phyloP scores from a whole-genome alignment of 2,888 invertebrate species.

The Ligdia adustata region DNA sequence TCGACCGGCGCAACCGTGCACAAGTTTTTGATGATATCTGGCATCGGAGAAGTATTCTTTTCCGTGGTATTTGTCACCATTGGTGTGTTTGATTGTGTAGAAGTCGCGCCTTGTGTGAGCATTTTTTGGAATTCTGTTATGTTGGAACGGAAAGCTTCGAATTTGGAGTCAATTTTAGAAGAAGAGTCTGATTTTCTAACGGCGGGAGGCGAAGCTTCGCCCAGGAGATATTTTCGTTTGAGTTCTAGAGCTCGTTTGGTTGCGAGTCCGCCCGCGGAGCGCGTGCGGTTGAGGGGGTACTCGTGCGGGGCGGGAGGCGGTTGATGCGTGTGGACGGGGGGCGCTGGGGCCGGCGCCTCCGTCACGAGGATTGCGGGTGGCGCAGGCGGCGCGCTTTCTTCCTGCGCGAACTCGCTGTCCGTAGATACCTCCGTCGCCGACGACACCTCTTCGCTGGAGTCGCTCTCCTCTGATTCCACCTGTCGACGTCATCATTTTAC shows the following conservation, averaged over 20 bases:
- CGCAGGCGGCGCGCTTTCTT: slow-evolving; percentile 86
- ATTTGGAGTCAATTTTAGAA: slow-evolving; percentile 92
- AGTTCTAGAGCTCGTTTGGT: slow-evolving; percentile 94
- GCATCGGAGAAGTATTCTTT: slow-evolving; percentile 82
- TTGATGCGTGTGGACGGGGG: slow-evolving; percentile 89
- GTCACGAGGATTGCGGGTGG: slow-evolving; percentile 79
- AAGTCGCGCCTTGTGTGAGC: slow-evolving; percentile 88
- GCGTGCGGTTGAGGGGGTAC: slow-evolving; percentile 91
- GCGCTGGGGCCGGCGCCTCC: slow-evolving; percentile 86
- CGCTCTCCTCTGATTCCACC: slow-evolving; percentile 83
- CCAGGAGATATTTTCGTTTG: slow-evolving; percentile 92
- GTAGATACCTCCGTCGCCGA: slow-evolving; percentile 96
- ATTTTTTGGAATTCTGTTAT: slow-evolving; percentile 95
- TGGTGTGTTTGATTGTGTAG: slow-evolving; percentile 44
- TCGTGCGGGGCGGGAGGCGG: slow-evolving; percentile 86
- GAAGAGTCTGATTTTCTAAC: slow-evolving; percentile 93
- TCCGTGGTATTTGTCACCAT: slow-evolving; percentile 62
- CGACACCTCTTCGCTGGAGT: slow-evolving; percentile 89
- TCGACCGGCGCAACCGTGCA: slow-evolving; percentile 68
- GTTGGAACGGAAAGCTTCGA: slow-evolving; percentile 92
- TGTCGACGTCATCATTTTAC: slow-evolving; percentile 34
- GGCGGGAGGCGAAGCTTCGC: slow-evolving; percentile 87
- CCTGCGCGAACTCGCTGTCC: slow-evolving; percentile 95
- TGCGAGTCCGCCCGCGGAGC: slow-evolving; percentile 94
- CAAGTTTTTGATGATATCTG: slow-evolving; percentile 83